phyloP scores from a whole-genome alignment of 2,888 invertebrate species.

The Caenorhabditis imperialis region DNA sequence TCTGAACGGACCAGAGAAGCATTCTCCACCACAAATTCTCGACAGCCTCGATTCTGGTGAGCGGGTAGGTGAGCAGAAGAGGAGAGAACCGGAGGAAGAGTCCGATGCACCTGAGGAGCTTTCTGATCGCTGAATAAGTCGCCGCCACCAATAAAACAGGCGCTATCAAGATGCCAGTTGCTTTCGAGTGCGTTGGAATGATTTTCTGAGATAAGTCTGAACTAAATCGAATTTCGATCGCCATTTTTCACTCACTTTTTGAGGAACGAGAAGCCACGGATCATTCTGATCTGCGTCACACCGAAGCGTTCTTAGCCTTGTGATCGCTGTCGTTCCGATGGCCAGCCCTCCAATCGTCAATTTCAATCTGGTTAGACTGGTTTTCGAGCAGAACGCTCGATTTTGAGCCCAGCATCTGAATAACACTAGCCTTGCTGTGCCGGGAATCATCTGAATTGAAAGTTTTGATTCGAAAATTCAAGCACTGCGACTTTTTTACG shows the following conservation, averaged over 20 bases:
- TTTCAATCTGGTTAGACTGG: not conserved
- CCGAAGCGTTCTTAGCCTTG: conserved; percentile 15
- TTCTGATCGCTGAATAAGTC: conserved; percentile 8
- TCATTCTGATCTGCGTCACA: conserved; percentile 47
- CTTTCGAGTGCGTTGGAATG: conserved; percentile 6
- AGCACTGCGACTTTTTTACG: too few species aligned
- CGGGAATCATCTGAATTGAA: conserved; percentile 22
- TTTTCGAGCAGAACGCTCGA: conserved; percentile 13
- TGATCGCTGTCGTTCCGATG: conserved; percentile 22
- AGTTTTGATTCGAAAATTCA: not conserved
- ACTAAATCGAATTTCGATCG: not conserved
- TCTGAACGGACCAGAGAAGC: conserved; percentile 55
- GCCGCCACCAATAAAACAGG: conserved; percentile 14
- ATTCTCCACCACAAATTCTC: conserved; percentile 62
- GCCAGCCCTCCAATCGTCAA: conserved; percentile 18
- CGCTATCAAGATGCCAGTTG: conserved; percentile 11
- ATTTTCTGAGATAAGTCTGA: conserved; percentile 21
- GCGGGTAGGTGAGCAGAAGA: conserved; percentile 57
- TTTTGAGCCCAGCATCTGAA: conserved; percentile 36
- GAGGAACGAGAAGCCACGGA: conserved; percentile 64
- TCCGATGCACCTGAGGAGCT: conserved; percentile 47
- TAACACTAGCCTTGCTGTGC: conserved; percentile 14
- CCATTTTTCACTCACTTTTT: conserved; percentile 21
- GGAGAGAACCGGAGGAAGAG: conserved; percentile 61
- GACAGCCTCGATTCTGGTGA: conserved; percentile 46